Evolutionary conservation across 2,888 invertebrate genomes (phyloP).

Genomic region (Penaeus monodon): DNA sequence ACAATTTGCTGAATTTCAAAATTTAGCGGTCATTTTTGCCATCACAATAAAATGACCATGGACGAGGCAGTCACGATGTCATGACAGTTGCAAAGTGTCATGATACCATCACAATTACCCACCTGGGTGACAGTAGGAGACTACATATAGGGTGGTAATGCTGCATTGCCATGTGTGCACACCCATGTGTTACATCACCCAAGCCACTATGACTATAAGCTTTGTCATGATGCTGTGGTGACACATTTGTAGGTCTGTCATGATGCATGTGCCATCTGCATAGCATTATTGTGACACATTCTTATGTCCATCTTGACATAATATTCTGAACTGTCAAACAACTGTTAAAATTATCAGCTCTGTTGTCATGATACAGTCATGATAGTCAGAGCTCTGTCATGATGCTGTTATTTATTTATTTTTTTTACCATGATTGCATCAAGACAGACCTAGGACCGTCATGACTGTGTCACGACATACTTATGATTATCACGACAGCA

Average conservation of each 20-base stretch:
- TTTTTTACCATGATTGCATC: constrained; percentile 9
- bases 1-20: too few relatives aligned
- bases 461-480: not conserved
- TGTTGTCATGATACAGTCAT: not conserved
- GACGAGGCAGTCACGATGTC: too few relatives aligned
- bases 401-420: not conserved
- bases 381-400: not conserved
- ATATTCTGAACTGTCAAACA: not conserved
- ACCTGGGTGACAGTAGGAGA: not conserved
- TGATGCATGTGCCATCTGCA: not conserved
- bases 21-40: too few relatives aligned
- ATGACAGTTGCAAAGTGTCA: not conserved
- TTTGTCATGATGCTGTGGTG: not conserved
- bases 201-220: not conserved
- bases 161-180: not conserved
- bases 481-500: not conserved
- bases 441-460: not conserved
- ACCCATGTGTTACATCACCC: not conserved
- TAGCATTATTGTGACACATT: not conserved
- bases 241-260: constrained; percentile 1
- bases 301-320: not conserved
- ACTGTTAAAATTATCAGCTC: not conserved
- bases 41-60: too few relatives aligned
- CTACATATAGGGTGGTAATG: not conserved
- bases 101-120: not conserved